Evolutionary conservation across 2,797 vertebrate genomes (phyloP).

Genomic region (Enteromius thamalakanensis): DNA sequence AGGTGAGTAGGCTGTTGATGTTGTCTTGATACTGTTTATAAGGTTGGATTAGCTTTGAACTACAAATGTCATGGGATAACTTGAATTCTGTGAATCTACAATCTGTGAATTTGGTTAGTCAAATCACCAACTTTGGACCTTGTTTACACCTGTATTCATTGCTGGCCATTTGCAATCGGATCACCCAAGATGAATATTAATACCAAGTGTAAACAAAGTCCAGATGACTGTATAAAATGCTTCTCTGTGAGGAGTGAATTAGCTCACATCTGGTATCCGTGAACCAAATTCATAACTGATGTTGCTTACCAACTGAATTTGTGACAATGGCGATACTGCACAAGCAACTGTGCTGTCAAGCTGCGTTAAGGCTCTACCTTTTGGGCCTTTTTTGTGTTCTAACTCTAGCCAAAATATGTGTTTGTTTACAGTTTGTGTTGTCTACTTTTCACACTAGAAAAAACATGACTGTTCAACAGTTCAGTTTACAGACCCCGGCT

Average conservation of each 20-base stretch:
- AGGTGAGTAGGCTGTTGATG: background rate
- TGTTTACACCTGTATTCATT: constrained; percentile 4
- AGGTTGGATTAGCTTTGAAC: background rate
- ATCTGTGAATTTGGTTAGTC: background rate
- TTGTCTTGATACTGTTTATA: background rate
- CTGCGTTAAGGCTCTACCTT: constrained; percentile 44
- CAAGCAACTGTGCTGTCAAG: constrained; percentile 60
- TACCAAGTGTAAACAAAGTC: constrained; percentile 17
- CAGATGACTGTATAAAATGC: constrained; percentile 41
- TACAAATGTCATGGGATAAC: background rate
- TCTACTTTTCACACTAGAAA: constrained; percentile 34
- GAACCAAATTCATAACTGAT: constrained; percentile 70
- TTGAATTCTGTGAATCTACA: background rate
- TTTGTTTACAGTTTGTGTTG: constrained; percentile 45
- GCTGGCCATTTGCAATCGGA: background rate
- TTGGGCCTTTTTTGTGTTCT: background rate
- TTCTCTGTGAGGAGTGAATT: constrained; percentile 66
- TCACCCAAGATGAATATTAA: constrained; percentile 31
- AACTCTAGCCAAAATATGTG: constrained; percentile 32
- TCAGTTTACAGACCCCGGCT: constrained; percentile 6
- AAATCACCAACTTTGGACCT: background rate
- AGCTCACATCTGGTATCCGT: constrained; percentile 77
- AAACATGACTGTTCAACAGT: constrained; percentile 28
- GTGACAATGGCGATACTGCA: constrained; percentile 66
- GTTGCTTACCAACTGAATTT: constrained; percentile 63